Percentiles rank a stretch among this genome's conserved stretches.
phyloP scores from a whole-genome alignment of 2,888 invertebrate species.

The Uloborus plumipes region DNA sequence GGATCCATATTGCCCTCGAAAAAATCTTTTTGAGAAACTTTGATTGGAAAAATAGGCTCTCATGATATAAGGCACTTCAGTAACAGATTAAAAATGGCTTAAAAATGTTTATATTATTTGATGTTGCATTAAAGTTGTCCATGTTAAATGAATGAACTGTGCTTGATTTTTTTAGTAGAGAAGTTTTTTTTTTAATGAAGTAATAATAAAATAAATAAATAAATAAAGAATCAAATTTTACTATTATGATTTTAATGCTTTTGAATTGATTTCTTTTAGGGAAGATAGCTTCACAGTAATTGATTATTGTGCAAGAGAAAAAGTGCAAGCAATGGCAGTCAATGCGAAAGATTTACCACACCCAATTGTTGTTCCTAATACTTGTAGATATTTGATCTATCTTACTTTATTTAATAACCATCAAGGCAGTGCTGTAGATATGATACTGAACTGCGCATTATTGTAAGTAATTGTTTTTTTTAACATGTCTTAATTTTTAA shows the following conservation, averaged over 20 bases:
- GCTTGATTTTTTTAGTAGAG: too few relatives aligned
- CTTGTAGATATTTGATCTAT: slow-evolving; percentile 82
- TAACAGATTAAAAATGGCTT: too few relatives aligned
- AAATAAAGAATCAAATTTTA: too few relatives aligned
- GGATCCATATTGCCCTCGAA: too few relatives aligned
- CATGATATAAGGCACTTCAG: too few relatives aligned
- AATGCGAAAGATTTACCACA: slow-evolving; percentile 73
- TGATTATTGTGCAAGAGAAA: slow-evolving; percentile 83
- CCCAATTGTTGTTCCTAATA: slow-evolving; percentile 75
- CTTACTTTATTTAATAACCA: slow-evolving; percentile 90
- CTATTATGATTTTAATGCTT: too few relatives aligned
- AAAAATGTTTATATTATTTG: too few relatives aligned
- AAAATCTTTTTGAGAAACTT: too few relatives aligned
- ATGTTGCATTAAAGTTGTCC: too few relatives aligned
- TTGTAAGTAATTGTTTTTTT: slow-evolving; percentile 56
- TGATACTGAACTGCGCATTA: slow-evolving; percentile 74
- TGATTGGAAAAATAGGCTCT: too few relatives aligned
- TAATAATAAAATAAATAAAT: too few relatives aligned
- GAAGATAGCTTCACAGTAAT: slow-evolving; percentile 82
- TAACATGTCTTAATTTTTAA: background rate
- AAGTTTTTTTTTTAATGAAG: too few relatives aligned
- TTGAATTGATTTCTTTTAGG: slow-evolving; percentile 71
- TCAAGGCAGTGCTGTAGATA: slow-evolving; percentile 85
- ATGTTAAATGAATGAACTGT: background rate
- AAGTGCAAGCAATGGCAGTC: slow-evolving; percentile 80